Evolutionary conservation across 1,140 invertebrate species (phyloP).

Genomic region (Lepidostoma basale): DNA sequence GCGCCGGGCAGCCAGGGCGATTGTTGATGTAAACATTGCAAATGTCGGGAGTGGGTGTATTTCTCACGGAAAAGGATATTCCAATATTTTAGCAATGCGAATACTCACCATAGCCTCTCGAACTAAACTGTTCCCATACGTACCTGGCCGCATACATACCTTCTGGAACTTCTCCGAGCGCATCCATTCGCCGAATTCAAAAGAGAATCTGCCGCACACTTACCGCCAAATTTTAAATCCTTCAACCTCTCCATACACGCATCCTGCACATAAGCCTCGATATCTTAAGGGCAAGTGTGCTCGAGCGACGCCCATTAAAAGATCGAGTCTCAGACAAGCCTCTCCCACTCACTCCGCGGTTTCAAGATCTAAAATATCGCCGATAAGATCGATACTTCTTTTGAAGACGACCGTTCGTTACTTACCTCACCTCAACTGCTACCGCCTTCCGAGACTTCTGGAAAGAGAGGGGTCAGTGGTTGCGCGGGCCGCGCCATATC

Average conservation of each 20-base stretch:
- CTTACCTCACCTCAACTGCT: neutral
- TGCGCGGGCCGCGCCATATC: slow-evolving; percentile 43
- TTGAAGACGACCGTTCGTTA: slow-evolving; percentile 18
- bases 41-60: neutral
- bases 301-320: slow-evolving; percentile 6
- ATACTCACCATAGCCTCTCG: slow-evolving; percentile 5
- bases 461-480: neutral
- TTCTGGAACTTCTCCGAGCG: neutral
- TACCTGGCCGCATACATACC: slow-evolving; percentile 14
- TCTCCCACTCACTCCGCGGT: neutral
- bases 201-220: slow-evolving; percentile 11
- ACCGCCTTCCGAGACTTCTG: neutral
- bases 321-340: neutral
- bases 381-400: slow-evolving; percentile 22
- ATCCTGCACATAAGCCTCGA: neutral
- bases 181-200: slow-evolving; percentile 20
- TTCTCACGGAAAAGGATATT: slow-evolving; percentile 11
- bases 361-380: slow-evolving; percentile 21
- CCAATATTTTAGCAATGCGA: slow-evolving; percentile 8
- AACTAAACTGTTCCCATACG: neutral
- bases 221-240: slow-evolving; percentile 21
- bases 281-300: slow-evolving; percentile 6
- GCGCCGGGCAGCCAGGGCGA: neutral
- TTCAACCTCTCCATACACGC: neutral
- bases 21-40: neutral